phyloP scores from a whole-genome alignment of 1,140 invertebrate genomes.

The Schlechtendalia chinensis region DNA sequence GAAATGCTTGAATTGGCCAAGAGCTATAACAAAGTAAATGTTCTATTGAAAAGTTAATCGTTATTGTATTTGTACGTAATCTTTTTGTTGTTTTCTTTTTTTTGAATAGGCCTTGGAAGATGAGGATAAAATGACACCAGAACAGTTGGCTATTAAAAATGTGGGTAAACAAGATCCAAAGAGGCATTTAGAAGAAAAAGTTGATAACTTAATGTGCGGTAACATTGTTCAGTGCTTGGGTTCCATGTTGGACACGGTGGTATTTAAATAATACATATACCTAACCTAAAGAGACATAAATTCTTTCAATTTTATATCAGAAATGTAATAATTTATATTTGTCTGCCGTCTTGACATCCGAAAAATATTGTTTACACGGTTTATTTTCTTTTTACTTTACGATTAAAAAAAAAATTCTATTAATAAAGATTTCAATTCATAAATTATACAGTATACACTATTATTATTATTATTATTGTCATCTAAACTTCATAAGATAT shows the following conservation, averaged over 20 bases:
- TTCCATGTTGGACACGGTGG: constrained; percentile 97
- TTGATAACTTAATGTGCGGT: constrained; percentile 93
- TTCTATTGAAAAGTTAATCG: not conserved
- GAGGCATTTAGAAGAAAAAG: constrained; percentile 97
- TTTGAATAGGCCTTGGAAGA: constrained; percentile 83
- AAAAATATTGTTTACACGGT: constrained; percentile 12
- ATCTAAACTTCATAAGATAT: too few relatives aligned
- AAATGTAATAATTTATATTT: constrained; percentile 1
- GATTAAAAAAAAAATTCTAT: not conserved
- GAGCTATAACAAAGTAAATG: constrained; percentile 90
- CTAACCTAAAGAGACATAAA: not conserved
- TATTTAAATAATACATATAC: constrained; percentile 74
- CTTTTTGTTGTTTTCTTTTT: too few relatives aligned
- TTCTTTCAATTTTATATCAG: constrained; percentile 5
- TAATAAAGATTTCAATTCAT: not conserved
- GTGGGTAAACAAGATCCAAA: constrained; percentile 99
- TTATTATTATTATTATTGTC: too few relatives aligned
- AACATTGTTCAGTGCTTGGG: constrained; percentile 99
- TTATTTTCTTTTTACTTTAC: not conserved
- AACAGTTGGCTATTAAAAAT: constrained; percentile 99
- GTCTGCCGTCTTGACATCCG: not conserved
- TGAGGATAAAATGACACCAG: constrained; percentile 99
- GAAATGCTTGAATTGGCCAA: constrained; percentile 98
- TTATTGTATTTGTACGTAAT: not conserved
- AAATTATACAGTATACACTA: too few relatives aligned